Evolutionary conservation across 2,888 invertebrate genomes (phyloP), one percentile per base, ranked within the genome.

Genomic region (Cataglyphis rosenhaueri): DNA sequence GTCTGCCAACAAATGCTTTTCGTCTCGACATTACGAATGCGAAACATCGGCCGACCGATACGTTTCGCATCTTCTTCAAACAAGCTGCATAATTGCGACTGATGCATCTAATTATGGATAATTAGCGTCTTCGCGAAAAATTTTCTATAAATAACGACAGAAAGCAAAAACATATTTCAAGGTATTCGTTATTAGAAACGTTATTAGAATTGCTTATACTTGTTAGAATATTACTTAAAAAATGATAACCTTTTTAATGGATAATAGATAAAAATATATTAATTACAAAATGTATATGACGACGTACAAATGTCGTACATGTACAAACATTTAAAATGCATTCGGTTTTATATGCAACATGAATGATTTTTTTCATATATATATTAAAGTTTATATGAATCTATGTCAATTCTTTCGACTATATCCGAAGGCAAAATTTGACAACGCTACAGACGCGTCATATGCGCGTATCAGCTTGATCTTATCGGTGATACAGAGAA

Each of bases 1-100:
- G 79, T 44, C 44, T 88, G 87, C 87, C 86, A 87, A 87, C 84
- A 85, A 86, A 79, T 83, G 78, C 70, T 41, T 71, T 48, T 65
- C 85, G 86, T 87, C 88, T 84, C 79, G 68, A 81, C 85, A 78
- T 84, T 74, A 68, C 82, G 73, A 75, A 78, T 76, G 78, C 82
- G 85, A 86, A 85, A 88, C 85, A 87, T 86, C 82, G 81, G 65
- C 52, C 85, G 68, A 70, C 57, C 74, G 61, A 76, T 68, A 68
- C 57, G 83, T 57, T 61, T 57, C 71, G 61, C 71, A 48, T 75
- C 55, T 55, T 25, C 38, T 70, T 44, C 59, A 57, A 70, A 78
- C 59, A 59, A 70, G 78, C 71, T 57, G 32, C 8, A 32, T 70
- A 70, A 70, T 70, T 44, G 9, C 29, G 32, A 79, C 32, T 48